phyloP scores from a whole-genome alignment of 2,888 invertebrate species.

The Pantelozetes paolii region DNA sequence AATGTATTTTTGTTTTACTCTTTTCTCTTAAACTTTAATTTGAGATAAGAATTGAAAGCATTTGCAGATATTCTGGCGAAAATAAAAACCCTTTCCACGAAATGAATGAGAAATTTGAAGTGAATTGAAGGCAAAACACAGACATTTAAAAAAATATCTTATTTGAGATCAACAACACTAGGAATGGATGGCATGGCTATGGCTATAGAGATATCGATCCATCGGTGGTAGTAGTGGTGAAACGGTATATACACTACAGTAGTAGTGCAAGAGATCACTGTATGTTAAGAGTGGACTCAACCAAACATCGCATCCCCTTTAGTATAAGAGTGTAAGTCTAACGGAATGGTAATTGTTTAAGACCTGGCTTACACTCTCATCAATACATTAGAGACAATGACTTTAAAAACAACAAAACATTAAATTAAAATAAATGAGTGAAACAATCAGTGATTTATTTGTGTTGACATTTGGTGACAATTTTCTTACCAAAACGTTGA shows the following conservation, averaged over 20 bases:
- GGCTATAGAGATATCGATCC: background rate
- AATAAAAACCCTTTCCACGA: background rate
- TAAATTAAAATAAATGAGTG: background rate
- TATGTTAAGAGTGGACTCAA: background rate
- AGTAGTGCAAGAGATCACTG: background rate
- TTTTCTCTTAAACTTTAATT: no score
- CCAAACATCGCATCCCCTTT: background rate
- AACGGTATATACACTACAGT: background rate
- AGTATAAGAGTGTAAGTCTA: constrained; percentile 1
- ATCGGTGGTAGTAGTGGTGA: background rate
- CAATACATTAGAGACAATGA: background rate
- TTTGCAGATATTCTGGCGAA: background rate
- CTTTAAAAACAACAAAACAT: background rate
- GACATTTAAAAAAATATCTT: background rate
- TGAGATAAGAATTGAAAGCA: no score
- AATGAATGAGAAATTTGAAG: background rate
- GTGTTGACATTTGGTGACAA: background rate
- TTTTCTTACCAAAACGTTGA: constrained; percentile 10
- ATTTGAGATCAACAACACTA: constrained; percentile 15
- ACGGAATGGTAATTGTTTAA: background rate
- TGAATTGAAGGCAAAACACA: no score
- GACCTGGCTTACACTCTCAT: background rate
- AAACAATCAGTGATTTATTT: background rate
- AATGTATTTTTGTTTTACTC: no score
- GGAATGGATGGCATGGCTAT: background rate